These are phyloP conservation scores for Erebia aethiops DNA, from an alignment of 2,888 invertebrate genomes.

Conservation along the genomic window DNA sequence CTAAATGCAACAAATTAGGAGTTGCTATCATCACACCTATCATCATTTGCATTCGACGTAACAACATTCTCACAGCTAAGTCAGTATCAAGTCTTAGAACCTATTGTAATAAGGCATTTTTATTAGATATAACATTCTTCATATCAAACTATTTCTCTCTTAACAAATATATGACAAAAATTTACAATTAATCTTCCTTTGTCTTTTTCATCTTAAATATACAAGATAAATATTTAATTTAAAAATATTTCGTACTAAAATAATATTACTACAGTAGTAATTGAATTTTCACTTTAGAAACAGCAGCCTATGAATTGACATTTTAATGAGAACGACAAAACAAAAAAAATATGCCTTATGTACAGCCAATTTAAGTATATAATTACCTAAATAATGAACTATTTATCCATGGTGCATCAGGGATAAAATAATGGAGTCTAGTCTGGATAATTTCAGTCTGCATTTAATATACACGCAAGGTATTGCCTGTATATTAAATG, in stretches of 20 bases:
- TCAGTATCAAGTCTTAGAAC: slow-evolving; percentile 81
- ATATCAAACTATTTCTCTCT: slow-evolving; percentile 81
- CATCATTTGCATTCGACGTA: slow-evolving; percentile 62
- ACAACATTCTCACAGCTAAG: slow-evolving; percentile 71
- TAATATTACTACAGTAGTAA: slow-evolving; percentile 65
- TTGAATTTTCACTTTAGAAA: slow-evolving; percentile 66
- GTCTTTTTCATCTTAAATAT: slow-evolving; percentile 61
- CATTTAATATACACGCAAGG: background rate
- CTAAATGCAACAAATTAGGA: slow-evolving; percentile 82
- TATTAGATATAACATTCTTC: slow-evolving; percentile 75
- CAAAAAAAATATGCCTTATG: background rate
- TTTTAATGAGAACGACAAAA: slow-evolving; percentile 42
- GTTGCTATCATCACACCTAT: slow-evolving; percentile 70
- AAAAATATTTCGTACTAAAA: slow-evolving; percentile 67
- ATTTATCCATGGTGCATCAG: background rate
- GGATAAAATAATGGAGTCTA: background rate
- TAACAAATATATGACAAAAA: slow-evolving; percentile 58
- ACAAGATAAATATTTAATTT: slow-evolving; percentile 70
- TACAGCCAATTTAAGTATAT: background rate
- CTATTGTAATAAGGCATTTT: slow-evolving; percentile 82
- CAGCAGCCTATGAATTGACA: slow-evolving; percentile 77
- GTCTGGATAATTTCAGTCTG: slow-evolving; percentile 9
- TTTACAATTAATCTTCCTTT: slow-evolving; percentile 66
- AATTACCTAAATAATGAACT: background rate
- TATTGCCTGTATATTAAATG: no score